phyloP scores from a whole-genome alignment of 1,140 invertebrate species.

The Drosophila ercepeae region DNA sequence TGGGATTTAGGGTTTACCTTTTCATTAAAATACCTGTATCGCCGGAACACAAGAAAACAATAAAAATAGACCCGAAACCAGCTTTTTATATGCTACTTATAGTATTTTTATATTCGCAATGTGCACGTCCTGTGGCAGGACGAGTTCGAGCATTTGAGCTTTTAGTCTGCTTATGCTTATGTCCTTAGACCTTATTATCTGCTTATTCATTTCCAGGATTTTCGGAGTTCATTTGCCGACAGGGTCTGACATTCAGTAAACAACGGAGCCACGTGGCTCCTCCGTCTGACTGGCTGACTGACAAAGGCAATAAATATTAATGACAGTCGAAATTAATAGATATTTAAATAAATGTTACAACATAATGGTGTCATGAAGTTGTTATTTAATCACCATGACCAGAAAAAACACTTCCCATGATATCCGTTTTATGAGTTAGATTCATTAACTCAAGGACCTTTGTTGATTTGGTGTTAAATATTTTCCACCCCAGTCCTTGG shows the following conservation, averaged over 20 bases:
- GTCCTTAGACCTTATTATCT: conserved; percentile 61
- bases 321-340: conserved; percentile 32
- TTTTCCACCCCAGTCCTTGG: too few species aligned
- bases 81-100: neutral
- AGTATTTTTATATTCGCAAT: neutral
- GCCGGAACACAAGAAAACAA: too few species aligned
- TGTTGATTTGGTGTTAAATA: conserved; percentile 17
- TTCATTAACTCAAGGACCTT: too few species aligned
- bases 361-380: conserved; percentile 49
- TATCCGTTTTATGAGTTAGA: conserved; percentile 16
- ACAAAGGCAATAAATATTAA: conserved; percentile 52
- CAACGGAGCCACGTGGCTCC: conserved; percentile 24
- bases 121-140: conserved; percentile 18
- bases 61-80: neutral
- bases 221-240: neutral
- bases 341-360: conserved; percentile 45
- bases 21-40: too few species aligned
- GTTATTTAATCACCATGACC: conserved; percentile 60
- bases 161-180: conserved; percentile 51
- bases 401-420: conserved; percentile 14
- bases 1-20: too few species aligned
- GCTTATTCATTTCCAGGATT: conserved; percentile 34
- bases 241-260: conserved; percentile 12
- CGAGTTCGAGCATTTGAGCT: conserved; percentile 7
- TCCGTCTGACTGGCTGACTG: too few species aligned